Conservation (phyloP, 2,888 invertebrate genomes). For the Euproctis similis region DNA sequence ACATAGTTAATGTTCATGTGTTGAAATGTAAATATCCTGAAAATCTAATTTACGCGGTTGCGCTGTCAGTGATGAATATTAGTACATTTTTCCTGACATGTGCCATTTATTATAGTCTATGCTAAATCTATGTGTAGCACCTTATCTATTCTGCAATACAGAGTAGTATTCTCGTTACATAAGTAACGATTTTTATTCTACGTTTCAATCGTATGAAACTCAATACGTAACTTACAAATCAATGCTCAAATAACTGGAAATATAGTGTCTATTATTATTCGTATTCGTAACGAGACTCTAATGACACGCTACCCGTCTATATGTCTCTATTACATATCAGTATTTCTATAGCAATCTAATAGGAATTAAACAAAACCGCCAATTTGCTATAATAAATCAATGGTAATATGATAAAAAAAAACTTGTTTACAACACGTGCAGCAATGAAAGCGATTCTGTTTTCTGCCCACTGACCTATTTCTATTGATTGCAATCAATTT, state of each 20-base stretch:
- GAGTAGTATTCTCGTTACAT: no score
- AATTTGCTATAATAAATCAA: conserved; percentile 46
- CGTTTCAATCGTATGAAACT: conserved; percentile 5
- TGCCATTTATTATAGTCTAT: no score
- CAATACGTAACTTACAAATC: conserved; percentile 17
- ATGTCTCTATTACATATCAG: conserved; percentile 24
- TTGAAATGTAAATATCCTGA: no score
- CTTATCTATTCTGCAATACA: no score
- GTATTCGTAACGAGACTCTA: conserved; percentile 18
- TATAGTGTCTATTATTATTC: conserved; percentile 17
- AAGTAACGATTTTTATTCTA: background rate
- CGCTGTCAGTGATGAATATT: no score
- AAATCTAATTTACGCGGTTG: no score
- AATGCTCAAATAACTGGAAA: conserved; percentile 15
- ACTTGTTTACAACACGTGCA: conserved; percentile 45
- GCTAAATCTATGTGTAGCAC: no score
- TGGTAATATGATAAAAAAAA: conserved; percentile 31
- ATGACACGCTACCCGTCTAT: conserved; percentile 20
- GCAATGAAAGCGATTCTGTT: conserved; percentile 34
- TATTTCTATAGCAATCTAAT: conserved; percentile 10
- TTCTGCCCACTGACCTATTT: conserved; percentile 42
- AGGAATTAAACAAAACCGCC: conserved; percentile 25
- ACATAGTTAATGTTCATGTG: no score
- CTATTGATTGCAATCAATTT: conserved; percentile 25
- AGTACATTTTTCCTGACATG: no score